Evolutionary conservation across 2,113 vertebrate genomes (phyloP), one percentile per base, ranked within the genome.

Genomic region (Microcebus lehilahytsara): DNA sequence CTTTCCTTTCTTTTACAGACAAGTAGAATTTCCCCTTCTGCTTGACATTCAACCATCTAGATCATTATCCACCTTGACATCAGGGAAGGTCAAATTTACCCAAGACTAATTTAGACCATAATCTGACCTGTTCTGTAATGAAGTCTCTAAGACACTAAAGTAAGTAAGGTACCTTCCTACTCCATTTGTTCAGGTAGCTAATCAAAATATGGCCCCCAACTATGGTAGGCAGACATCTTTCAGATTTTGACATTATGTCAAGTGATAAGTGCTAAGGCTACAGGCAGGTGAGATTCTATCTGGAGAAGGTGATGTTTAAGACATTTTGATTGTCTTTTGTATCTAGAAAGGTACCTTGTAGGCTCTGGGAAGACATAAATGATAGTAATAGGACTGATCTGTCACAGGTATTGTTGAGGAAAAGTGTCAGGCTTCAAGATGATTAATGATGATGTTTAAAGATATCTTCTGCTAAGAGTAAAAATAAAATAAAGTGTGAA

Each of bases 401-500:
- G 87, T 86, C 12, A 74, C 37, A 67, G 22, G 32, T 90, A 9
- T 40, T 42, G 16, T 34, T 92, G 64, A 58, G 34, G 30, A 69
- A 90, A 96, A 49, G n/a, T 72, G 34, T 94, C 67, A 94, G 58
- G 4, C 51, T 37, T 58, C 58, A 25, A 91, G n/a, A 64, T 96
- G 93, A 96, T 79, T 94, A 91, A 87, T 80, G 56, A 84, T 75
- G 49, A 71, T 81, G 32, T 71, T 86, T 95, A 75, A 78, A 32
- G 67, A 93, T 72, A n/a, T 93, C 23, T 80, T 37, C 34, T 94
- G 80, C 49, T 95, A 86, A 92, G 20, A 71, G 46, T 92, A 87
- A 97, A 96, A 95, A 96, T 62, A 85, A 96, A 96, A 67, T 78
- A 67, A 93, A 92, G 14, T 92, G n/a, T 66, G 92, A 80, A 69